Evolutionary conservation across 2,797 vertebrate genomes (phyloP), one percentile per base, ranked within the genome.

Genomic region (Prionace glauca): DNA sequence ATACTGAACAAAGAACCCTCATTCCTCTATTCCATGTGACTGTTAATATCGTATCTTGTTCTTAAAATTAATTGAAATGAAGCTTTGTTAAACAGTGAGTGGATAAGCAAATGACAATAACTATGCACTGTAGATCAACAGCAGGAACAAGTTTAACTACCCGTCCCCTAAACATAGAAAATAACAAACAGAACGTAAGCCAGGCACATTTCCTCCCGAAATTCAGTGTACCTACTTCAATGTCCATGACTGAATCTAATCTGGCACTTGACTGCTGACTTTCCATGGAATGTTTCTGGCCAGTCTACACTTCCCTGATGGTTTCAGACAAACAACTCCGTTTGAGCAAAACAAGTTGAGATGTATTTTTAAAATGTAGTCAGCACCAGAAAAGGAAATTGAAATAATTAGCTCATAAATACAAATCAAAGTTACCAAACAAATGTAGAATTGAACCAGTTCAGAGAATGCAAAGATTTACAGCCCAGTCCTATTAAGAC

Each of bases 301-400:
- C 41, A 45, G 18, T 41, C 20, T 45, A 24, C 81, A 24, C 45
- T 84, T 45, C 81, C 18, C 5, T 84, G 20, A 84, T 41, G 7
- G 81, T 36, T 84, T 84, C 41, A 84, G 81, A 84, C 22, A 84
- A 18, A 84, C 36, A 24, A 84, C 81, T 45, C 81, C 45, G 20
- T 84, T 84, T 20, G 81, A 77, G n/a, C 74, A 32, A 84, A 84
- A 84, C 81, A 84, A 20, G 81, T 84, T 84, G 81, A 84, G 41
- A 1, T 45, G 20, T 84, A 45, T 22, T 22, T 84, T 84, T 77
- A n/a, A 77, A 84, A 45, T 84, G 41, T 45, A n/a, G 81, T 20
- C 74, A 77, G 74, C 29, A 12, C 74, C 45, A 50, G 50, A 56
- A 77, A 77, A 77, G 74, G 74, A 77, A 77, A n/a, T 77, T n/a